Evolutionary conservation across 2,113 vertebrate species (phyloP).

Genomic region (Gobiocypris rarus): DNA sequence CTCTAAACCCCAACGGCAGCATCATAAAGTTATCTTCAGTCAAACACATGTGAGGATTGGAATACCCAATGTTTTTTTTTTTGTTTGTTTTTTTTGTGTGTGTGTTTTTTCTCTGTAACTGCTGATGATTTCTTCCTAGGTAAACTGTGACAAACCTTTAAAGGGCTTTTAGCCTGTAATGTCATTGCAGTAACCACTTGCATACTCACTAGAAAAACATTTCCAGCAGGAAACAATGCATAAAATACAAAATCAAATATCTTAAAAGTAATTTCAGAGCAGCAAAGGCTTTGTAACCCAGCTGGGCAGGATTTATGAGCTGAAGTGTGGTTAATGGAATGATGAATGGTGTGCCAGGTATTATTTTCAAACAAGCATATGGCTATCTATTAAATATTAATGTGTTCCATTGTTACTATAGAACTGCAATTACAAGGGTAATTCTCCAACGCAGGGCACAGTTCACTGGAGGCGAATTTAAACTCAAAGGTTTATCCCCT

Average conservation of each 20-base stretch:
- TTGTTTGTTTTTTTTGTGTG: accelerated
- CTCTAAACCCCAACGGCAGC: not conserved
- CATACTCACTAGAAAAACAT: not conserved
- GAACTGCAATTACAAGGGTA: constrained; percentile 13
- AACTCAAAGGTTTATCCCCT: too few species aligned
- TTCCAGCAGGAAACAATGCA: not conserved
- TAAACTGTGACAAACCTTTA: constrained; percentile 32
- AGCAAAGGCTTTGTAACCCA: constrained; percentile 36
- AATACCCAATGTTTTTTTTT: not conserved
- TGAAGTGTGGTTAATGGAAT: constrained; percentile 41
- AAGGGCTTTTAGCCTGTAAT: not conserved
- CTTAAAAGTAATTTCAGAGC: constrained; percentile 29
- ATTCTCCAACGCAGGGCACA: not conserved
- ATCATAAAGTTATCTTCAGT: constrained; percentile 32
- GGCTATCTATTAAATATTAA: constrained; percentile 51
- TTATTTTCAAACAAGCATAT: constrained; percentile 52
- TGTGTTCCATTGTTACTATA: constrained; percentile 16
- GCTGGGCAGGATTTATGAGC: constrained; percentile 31
- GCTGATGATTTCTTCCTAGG: constrained; percentile 6
- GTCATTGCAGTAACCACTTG: not conserved
- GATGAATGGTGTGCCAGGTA: constrained; percentile 45
- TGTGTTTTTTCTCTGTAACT: not conserved
- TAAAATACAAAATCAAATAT: not conserved
- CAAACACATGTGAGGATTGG: constrained; percentile 32
- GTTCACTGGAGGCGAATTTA: not conserved